Conservation (phyloP, 2,797 vertebrate genomes). For the Scolopax rusticola region DNA sequence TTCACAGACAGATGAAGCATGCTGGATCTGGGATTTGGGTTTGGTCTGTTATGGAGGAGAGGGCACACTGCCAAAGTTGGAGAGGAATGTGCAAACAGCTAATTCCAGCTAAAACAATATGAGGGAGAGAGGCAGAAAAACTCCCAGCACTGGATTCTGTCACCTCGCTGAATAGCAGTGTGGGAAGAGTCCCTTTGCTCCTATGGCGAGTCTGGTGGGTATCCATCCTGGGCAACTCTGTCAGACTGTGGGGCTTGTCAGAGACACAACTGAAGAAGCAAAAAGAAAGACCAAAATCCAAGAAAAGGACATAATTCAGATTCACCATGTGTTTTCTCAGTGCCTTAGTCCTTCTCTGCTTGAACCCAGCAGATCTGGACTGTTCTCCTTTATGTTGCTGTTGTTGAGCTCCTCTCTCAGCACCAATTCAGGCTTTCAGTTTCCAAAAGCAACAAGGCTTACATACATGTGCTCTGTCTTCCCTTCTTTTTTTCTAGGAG, state of each 20-base stretch:
- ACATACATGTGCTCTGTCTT: not conserved
- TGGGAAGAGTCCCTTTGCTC: not conserved
- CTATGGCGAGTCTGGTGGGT: not conserved
- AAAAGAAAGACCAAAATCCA: not conserved
- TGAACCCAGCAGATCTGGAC: not conserved
- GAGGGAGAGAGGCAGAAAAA: not conserved
- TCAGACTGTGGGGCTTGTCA: not conserved
- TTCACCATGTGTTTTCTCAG: not conserved
- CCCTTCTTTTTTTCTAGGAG: not conserved
- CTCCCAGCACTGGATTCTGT: not conserved
- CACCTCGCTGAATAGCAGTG: not conserved
- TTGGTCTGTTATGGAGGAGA: not conserved
- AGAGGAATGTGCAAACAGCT: slow-evolving; percentile 47
- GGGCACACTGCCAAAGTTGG: not conserved
- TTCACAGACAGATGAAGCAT: not conserved
- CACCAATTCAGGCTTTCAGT: not conserved
- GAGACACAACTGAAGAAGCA: not conserved
- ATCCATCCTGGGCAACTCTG: not conserved
- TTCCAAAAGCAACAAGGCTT: not conserved
- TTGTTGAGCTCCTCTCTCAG: not conserved
- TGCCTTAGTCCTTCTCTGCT: not conserved
- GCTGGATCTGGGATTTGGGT: not conserved
- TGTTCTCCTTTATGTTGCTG: not conserved
- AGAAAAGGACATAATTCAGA: not conserved
- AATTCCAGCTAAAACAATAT: slow-evolving; percentile 43